A percentile compares a stretch with the other conserved stretches of the same genome.
Conservation (phyloP, 92 coral and sea anemone species). For the Hydrozoanthus gracilis region DNA sequence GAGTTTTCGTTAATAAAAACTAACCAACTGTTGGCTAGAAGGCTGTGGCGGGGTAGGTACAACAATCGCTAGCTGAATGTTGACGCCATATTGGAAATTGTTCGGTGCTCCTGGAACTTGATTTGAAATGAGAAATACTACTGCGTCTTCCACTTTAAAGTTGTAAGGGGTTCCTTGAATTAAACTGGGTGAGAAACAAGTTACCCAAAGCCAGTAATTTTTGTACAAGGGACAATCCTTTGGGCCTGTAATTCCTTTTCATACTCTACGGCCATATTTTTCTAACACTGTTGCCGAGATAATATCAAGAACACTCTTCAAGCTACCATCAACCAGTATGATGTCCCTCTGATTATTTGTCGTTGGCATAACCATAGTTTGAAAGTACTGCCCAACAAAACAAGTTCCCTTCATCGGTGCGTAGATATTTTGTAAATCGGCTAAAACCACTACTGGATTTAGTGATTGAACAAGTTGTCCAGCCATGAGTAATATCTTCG, state of each 20-base stretch:
- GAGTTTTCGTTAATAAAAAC: too few relatives aligned
- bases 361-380: background rate
- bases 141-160: background rate
- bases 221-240: background rate
- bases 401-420: background rate
- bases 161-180: background rate
- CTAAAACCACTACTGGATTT: too few relatives aligned
- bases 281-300: background rate
- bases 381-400: background rate
- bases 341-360: background rate
- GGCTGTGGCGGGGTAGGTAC: too few relatives aligned
- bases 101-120: too few relatives aligned
- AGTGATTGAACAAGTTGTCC: too few relatives aligned
- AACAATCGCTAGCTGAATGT: background rate
- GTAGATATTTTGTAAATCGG: background rate
- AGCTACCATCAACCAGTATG: background rate
- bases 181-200: too few relatives aligned
- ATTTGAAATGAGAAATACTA: background rate
- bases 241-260: slow-evolving; percentile 26
- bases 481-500: too few relatives aligned
- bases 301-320: background rate
- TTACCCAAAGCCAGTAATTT: background rate
- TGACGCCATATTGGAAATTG: background rate
- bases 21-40: too few relatives aligned
- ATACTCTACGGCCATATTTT: background rate